Evolutionary conservation across 1,140 invertebrate genomes (phyloP).

Genomic region (Oryzaephilus surinamensis): DNA sequence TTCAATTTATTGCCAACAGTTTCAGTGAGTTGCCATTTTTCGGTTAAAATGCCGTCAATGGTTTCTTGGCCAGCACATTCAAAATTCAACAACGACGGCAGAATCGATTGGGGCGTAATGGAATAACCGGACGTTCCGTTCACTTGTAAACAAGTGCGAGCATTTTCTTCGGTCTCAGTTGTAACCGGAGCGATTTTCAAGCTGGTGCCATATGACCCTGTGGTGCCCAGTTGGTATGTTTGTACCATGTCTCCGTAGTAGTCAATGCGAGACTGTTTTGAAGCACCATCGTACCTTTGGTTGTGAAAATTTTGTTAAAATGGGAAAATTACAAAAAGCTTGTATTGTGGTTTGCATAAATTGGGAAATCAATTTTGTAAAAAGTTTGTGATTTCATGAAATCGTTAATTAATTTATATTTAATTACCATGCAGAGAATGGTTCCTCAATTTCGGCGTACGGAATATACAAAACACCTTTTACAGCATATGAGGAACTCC

Average conservation of each 20-base stretch:
- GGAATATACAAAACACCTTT: conserved; percentile 73
- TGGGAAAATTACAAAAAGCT: conserved; percentile 3
- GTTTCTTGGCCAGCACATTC: conserved; percentile 49
- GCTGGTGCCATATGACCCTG: conserved; percentile 55
- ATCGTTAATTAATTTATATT: conserved; percentile 1
- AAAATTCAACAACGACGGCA: conserved; percentile 75
- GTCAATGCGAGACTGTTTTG: conserved; percentile 75
- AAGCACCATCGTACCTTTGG: conserved; percentile 51
- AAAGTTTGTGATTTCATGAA: conserved; percentile 12
- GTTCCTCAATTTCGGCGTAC: conserved; percentile 84
- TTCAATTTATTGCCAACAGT: conserved; percentile 68
- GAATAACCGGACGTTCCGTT: conserved; percentile 58
- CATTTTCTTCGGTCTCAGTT: conserved; percentile 58
- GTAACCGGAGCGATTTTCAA: conserved; percentile 83
- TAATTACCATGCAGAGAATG: conserved; percentile 74
- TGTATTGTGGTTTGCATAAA: conserved; percentile 4
- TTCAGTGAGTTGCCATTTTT: conserved; percentile 64
- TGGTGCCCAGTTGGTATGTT: conserved; percentile 64
- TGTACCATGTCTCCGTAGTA: conserved; percentile 91
- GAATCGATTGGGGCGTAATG: conserved; percentile 62
- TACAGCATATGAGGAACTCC: conserved; percentile 58
- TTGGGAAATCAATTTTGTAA: conserved; percentile 2
- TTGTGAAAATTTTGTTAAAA: background rate
- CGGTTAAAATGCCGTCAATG: conserved; percentile 50
- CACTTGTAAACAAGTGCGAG: conserved; percentile 71